A percentile compares a stretch with the other conserved stretches of the same genome.
Conservation (phyloP, 1,140 invertebrate genomes). For the Hermatobates lingyangjiaoensis region DNA sequence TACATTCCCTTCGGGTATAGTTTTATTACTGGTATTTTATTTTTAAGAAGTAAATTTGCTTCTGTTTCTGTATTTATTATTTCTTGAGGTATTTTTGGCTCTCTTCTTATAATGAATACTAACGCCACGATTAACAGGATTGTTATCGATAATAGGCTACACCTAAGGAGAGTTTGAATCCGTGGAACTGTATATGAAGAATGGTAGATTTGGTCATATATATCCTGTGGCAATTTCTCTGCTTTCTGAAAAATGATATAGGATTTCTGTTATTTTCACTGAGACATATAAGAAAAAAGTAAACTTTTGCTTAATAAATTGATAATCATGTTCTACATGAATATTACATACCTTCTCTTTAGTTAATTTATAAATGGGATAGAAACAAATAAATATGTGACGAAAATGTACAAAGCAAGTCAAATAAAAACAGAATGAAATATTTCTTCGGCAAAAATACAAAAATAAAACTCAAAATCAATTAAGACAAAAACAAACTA, state of each 20-base stretch:
- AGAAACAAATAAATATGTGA: neutral
- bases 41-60: no score
- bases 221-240: constrained; percentile 10
- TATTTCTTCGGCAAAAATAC: no score
- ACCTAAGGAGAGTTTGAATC: constrained; percentile 10
- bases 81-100: no score
- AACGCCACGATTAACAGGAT: no score
- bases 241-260: constrained; percentile 9
- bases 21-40: no score
- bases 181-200: constrained; percentile 12
- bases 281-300: neutral
- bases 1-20: no score
- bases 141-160: no score
- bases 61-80: no score
- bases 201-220: constrained; percentile 14
- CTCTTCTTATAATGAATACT: no score
- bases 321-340: neutral
- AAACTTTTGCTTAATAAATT: neutral
- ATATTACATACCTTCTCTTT: neutral
- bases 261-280: neutral
- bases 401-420: neutral
- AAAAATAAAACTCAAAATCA: no score
- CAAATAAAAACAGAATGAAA: no score
- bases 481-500: no score
- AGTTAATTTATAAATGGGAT: neutral